phyloP scores from a whole-genome alignment of 2,113 vertebrate genomes.

The Percina caprodes region DNA sequence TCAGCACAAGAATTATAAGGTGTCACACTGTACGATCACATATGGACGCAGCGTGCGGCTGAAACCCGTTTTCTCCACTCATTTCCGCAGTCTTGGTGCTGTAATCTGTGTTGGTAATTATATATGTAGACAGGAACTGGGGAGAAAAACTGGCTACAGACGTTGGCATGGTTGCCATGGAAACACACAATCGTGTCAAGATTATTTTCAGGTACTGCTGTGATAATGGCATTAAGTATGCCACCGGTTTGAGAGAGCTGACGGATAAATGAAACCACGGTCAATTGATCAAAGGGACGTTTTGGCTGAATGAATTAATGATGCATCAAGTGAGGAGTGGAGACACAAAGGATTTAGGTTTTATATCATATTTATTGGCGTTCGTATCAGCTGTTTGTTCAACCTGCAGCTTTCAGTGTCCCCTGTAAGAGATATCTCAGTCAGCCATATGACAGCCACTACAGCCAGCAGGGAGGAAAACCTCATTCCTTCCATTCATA shows the following conservation, averaged over 20 bases:
- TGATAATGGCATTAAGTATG: conserved; percentile 56
- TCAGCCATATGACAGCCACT: conserved; percentile 48
- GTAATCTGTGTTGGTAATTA: conserved; percentile 70
- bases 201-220: conserved; percentile 78
- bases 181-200: conserved; percentile 75
- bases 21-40: background rate
- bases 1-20: background rate
- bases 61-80: conserved; percentile 13
- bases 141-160: conserved; percentile 56
- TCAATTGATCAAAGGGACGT: background rate
- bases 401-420: conserved; percentile 17
- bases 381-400: conserved; percentile 30
- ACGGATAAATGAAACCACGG: conserved; percentile 9
- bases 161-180: conserved; percentile 76
- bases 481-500: conserved; percentile 78
- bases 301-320: conserved; percentile 7
- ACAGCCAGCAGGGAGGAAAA: conserved; percentile 63
- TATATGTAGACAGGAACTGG: conserved; percentile 73
- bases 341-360: background rate
- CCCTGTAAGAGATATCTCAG: conserved; percentile 31
- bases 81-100: conserved; percentile 44
- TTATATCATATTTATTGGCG: background rate
- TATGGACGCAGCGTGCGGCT: background rate
- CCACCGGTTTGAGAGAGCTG: conserved; percentile 34
- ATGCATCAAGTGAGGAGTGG: background rate